phyloP scores from a whole-genome alignment of 2,888 invertebrate genomes.

The Dolichopus griseipennis region DNA sequence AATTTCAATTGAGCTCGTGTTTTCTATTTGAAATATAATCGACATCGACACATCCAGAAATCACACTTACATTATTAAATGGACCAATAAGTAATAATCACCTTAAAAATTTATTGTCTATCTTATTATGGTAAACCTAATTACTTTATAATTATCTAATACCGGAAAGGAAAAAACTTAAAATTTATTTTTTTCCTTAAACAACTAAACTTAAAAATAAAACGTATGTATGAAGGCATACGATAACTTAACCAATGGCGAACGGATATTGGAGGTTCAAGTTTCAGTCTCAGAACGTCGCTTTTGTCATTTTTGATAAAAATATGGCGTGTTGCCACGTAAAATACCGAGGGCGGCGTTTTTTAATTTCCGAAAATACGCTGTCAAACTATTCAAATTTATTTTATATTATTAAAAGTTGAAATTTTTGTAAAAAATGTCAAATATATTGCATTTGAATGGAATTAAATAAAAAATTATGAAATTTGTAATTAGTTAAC shows the following conservation, averaged over 20 bases:
- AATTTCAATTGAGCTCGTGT: background rate
- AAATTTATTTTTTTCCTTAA: constrained; percentile 44
- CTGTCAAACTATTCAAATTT: no score
- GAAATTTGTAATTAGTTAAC: no score
- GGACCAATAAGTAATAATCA: background rate
- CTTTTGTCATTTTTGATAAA: constrained; percentile 5
- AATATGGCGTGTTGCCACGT: constrained; percentile 6
- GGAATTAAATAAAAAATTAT: no score
- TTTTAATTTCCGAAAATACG: background rate
- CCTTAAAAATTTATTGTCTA: constrained; percentile 6
- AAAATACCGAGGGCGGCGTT: background rate
- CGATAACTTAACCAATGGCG: constrained; percentile 27
- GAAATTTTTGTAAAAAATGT: no score
- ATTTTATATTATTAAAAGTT: no score
- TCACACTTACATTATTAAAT: background rate
- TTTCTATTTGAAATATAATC: background rate
- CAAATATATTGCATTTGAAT: no score
- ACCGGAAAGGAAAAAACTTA: constrained; percentile 30
- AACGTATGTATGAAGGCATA: constrained; percentile 45
- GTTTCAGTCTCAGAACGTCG: constrained; percentile 6
- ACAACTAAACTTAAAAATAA: constrained; percentile 44
- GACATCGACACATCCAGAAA: constrained; percentile 1
- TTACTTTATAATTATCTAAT: constrained; percentile 6
- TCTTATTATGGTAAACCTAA: constrained; percentile 6
- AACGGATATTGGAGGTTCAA: constrained; percentile 4